Conservation (phyloP, 64 coral and sea anemone species). For the Platygyra sinensis region DNA sequence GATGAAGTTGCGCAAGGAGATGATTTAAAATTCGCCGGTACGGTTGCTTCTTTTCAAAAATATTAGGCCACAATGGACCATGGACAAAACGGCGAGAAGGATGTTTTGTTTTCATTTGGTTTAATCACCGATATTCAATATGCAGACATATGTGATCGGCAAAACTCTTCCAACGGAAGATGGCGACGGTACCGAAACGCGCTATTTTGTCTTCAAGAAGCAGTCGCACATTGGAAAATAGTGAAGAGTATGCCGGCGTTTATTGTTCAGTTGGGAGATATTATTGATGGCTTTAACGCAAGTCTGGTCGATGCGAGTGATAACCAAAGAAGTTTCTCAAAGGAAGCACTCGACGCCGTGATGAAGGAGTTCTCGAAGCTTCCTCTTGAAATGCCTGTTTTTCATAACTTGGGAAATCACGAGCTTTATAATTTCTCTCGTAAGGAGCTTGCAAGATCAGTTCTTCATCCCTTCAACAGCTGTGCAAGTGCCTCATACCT, state of each 20-base stretch:
- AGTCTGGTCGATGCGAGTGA: background rate
- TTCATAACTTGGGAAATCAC: conserved; percentile 85
- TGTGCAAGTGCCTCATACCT: background rate
- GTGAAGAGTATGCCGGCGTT: conserved; percentile 23
- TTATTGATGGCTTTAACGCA: conserved; percentile 77
- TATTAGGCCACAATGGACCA: background rate
- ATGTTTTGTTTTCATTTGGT: conserved; percentile 71
- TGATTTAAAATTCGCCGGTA: no score
- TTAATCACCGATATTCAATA: conserved; percentile 81
- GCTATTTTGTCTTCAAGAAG: conserved; percentile 39
- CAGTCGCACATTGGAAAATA: conserved; percentile 60
- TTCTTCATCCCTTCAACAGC: conserved; percentile 39
- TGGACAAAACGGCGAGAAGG: background rate
- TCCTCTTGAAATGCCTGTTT: conserved; percentile 36
- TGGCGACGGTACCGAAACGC: conserved; percentile 68
- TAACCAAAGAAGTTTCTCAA: conserved; percentile 16
- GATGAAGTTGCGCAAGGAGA: no score
- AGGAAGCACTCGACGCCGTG: conserved; percentile 58
- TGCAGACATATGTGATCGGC: conserved; percentile 66
- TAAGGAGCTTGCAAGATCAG: conserved; percentile 24
- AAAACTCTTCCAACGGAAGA: conserved; percentile 37
- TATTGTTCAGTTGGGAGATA: conserved; percentile 78
- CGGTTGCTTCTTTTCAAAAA: no score
- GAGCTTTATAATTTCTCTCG: conserved; percentile 75
- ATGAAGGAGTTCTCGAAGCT: conserved; percentile 69